phyloP scores from a whole-genome alignment of 2,113 vertebrate genomes.

The Aldabrachelys gigantea region DNA sequence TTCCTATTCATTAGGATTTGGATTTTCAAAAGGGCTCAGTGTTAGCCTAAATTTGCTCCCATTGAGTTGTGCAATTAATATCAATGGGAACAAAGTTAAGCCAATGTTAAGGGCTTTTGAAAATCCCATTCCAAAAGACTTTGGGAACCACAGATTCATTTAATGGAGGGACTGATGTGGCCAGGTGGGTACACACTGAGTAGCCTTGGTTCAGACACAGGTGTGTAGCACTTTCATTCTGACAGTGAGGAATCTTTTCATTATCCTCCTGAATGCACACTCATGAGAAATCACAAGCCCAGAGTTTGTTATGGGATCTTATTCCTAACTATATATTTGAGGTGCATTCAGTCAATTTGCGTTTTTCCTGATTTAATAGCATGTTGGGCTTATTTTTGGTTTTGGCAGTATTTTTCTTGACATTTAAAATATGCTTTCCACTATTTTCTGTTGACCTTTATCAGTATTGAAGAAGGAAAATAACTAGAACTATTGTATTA shows the following conservation, averaged over 20 bases:
- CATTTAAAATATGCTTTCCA: rapidly evolving
- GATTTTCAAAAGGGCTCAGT: not conserved
- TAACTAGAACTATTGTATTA: rapidly evolving
- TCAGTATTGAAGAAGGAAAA: rapidly evolving
- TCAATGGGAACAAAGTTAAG: rapidly evolving
- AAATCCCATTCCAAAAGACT: not conserved
- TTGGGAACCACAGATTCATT: not conserved
- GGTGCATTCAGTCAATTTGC: rapidly evolving
- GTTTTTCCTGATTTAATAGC: rapidly evolving
- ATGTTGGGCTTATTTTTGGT: rapidly evolving
- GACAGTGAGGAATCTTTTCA: rapidly evolving
- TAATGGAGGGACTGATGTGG: rapidly evolving
- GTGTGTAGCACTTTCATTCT: not conserved
- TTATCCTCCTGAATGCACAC: rapidly evolving
- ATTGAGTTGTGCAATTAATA: rapidly evolving
- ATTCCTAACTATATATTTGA: rapidly evolving
- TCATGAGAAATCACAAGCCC: rapidly evolving
- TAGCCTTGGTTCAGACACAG: not conserved
- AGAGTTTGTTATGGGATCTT: rapidly evolving
- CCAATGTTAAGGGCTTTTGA: not conserved
- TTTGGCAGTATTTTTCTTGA: rapidly evolving
- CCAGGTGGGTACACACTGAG: rapidly evolving
- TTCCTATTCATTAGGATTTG: not conserved
- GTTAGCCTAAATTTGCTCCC: not conserved
- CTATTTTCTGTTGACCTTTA: rapidly evolving